Evolutionary conservation across 92 coral and sea anemone species (phyloP).

Genomic region (Actinostola sp.): DNA sequence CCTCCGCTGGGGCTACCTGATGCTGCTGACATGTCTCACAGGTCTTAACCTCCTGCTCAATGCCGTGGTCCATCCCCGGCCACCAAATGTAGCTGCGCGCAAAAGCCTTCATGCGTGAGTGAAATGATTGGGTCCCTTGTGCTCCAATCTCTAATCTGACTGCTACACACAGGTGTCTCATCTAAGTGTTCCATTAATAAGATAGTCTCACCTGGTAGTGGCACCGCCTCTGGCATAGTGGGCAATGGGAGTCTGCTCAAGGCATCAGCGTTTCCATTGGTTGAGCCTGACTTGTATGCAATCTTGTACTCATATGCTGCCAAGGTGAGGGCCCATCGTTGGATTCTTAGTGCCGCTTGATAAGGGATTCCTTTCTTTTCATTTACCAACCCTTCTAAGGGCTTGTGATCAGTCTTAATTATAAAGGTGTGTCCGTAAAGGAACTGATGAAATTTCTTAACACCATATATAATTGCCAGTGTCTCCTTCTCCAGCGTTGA

Average conservation of each 20-base stretch:
- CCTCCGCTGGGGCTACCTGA: too few relatives aligned
- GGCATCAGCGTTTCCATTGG: too few relatives aligned
- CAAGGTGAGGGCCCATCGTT: constrained; percentile 39
- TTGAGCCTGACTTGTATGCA: too few relatives aligned
- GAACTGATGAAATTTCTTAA: constrained; percentile 44
- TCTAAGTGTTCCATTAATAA: too few relatives aligned
- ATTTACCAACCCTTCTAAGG: constrained; percentile 25
- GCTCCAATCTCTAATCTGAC: too few relatives aligned
- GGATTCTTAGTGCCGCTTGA: constrained; percentile 34
- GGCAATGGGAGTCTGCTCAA: too few relatives aligned
- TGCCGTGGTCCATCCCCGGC: constrained; percentile 39
- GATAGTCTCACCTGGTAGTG: too few relatives aligned
- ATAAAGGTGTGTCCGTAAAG: constrained; percentile 36
- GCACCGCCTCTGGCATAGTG: too few relatives aligned
- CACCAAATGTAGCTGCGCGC: constrained; percentile 41
- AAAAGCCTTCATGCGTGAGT: constrained; percentile 12
- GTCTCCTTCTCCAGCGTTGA: constrained; percentile 46
- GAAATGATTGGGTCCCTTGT: too few relatives aligned
- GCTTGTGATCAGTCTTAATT: constrained; percentile 50
- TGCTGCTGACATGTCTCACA: too few relatives aligned
- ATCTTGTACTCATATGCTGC: constrained; percentile 28
- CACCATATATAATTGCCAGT: constrained; percentile 28
- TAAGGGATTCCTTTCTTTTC: constrained; percentile 26
- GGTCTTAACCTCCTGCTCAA: too few relatives aligned
- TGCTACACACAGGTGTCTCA: too few relatives aligned